These are phyloP conservation scores for Sparidentex hasta DNA, from an alignment of 2,797 vertebrate genomes.

Conservation along the genomic window DNA sequence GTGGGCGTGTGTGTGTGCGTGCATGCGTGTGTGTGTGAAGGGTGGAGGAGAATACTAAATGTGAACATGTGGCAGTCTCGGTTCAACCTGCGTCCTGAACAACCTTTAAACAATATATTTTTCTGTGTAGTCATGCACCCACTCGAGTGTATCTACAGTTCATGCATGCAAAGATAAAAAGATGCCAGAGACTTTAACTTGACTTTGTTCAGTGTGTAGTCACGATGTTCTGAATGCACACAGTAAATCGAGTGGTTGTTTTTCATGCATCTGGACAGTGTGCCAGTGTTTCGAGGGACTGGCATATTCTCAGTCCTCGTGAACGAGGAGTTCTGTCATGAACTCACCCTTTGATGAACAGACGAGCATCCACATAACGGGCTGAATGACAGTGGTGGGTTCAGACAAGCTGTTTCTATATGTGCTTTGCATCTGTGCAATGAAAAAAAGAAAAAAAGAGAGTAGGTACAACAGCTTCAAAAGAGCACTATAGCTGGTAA, in stretches of 20 bases:
- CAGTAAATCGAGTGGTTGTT: background rate
- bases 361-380: background rate
- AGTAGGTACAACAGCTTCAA: too few species aligned
- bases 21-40: background rate
- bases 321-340: background rate
- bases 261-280: background rate
- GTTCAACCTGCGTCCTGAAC: background rate
- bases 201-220: background rate
- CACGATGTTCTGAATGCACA: background rate
- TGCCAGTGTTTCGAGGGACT: background rate
- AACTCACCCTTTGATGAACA: background rate
- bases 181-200: background rate
- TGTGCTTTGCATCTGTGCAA: too few species aligned
- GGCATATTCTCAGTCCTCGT: background rate
- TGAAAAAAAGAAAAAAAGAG: too few species aligned
- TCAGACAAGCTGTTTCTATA: background rate
- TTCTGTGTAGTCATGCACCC: background rate
- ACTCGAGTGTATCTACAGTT: background rate
- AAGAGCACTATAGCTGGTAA: too few species aligned
- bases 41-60: background rate
- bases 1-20: background rate
- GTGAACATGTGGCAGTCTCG: conserved; percentile 7
- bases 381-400: too few species aligned
- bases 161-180: background rate
- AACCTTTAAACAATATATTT: background rate